Evolutionary conservation across 1,140 invertebrate genomes (phyloP).

Genomic region (Trinorchestia longiramus): DNA sequence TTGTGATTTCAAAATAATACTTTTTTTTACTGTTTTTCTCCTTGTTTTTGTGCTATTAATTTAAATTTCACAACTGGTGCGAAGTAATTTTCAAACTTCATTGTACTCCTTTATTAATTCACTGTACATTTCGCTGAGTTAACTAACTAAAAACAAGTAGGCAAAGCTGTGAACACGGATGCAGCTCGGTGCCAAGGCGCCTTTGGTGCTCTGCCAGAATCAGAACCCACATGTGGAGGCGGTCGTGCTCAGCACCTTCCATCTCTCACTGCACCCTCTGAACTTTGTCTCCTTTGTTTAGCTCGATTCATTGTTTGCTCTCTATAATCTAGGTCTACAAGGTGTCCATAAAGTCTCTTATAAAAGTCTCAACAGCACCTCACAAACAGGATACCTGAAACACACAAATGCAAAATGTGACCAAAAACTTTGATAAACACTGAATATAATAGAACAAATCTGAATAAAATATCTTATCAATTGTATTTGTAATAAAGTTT

Average conservation of each 20-base stretch:
- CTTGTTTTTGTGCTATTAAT: neutral
- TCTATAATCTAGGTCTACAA: neutral
- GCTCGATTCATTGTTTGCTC: neutral
- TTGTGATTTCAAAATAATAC: neutral
- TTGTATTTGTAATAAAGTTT: too few relatives aligned
- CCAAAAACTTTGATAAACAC: too few relatives aligned
- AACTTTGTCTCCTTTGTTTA: neutral
- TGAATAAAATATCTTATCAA: too few relatives aligned
- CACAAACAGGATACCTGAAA: too few relatives aligned
- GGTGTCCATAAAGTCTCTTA: too few relatives aligned
- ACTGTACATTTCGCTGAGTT: neutral
- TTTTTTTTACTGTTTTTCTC: neutral
- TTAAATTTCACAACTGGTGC: neutral
- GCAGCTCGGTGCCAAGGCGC: neutral
- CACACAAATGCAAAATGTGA: too few relatives aligned
- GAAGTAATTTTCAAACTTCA: too few relatives aligned
- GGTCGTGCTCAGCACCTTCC: neutral
- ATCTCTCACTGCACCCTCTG: neutral
- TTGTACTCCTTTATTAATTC: neutral
- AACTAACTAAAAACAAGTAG: neutral
- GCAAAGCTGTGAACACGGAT: constrained; percentile 2
- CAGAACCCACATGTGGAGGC: neutral
- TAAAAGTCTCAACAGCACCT: too few relatives aligned
- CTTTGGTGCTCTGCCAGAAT: neutral
- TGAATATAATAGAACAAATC: too few relatives aligned